A percentile compares a stretch with the other conserved stretches of the same genome.
Conservation (phyloP, 1,140 invertebrate species). For the Panulirus ornatus region DNA sequence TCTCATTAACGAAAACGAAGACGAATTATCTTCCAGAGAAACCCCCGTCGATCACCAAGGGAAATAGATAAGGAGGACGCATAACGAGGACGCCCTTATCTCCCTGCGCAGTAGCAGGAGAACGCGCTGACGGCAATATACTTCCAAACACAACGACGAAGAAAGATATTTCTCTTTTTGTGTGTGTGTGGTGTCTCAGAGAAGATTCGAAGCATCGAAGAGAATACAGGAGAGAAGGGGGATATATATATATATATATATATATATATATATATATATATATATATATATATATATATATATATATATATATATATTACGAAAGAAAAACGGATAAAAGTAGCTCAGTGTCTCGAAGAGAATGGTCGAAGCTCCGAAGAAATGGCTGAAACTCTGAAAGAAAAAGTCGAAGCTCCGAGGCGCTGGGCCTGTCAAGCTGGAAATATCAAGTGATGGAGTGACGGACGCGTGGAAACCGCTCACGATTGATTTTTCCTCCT, state of each 20-base stretch:
- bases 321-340: neutral
- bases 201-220: neutral
- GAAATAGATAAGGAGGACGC: too few species aligned
- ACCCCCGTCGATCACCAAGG: too few species aligned
- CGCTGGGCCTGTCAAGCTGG: conserved; percentile 66
- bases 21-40: too few species aligned
- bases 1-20: too few species aligned
- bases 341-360: neutral
- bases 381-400: conserved; percentile 15
- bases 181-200: too few species aligned
- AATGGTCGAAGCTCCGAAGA: conserved; percentile 11
- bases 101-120: too few species aligned
- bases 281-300: neutral
- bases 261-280: neutral
- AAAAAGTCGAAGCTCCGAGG: conserved; percentile 49
- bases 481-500: conserved; percentile 70
- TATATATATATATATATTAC: neutral
- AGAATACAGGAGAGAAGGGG: neutral
- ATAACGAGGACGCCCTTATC: too few species aligned
- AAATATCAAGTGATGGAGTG: conserved; percentile 73
- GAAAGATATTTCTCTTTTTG: neutral
- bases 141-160: too few species aligned
- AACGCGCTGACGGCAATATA: too few species aligned
- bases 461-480: conserved; percentile 70
- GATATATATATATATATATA: too few species aligned